Evolutionary conservation across 1,140 invertebrate species (phyloP), one percentile per base, ranked within the genome.

Genomic region (Hyphantria cunea): DNA sequence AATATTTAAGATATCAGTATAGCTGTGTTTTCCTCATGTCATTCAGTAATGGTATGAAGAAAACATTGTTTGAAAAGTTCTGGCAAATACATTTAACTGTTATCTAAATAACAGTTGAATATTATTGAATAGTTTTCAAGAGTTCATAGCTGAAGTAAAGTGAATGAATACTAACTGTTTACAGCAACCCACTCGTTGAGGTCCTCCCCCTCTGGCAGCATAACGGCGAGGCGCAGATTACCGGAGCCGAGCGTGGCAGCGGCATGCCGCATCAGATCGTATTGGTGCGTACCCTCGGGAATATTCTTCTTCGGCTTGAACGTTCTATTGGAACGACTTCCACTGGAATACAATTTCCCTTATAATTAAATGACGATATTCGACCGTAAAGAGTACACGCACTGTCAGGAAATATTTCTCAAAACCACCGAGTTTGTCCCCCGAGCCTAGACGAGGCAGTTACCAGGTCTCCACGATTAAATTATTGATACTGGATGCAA

Each of bases 281-380:
- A 99, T 83, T 99, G 98, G 93, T 99, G 98, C 8, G 98, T 99
- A 45, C 98, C 98, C 92, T 99, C 98, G 4, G 98, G 98, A 82
- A 99, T 99, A 91, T 99, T 99, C 88, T 99, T 99, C 92, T 99
- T 99, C 65, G 98, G 98, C 89, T 99, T 99, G 86, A 99, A 99
- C 45, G 98, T 98, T 92, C 98, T 98, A 50, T 97, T 98, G 62
- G 97, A 98, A 78, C 97, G 94, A 89, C 95, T 95, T 82, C 96
- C 96, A 92, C 94, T 95, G 78, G 12, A 87, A 90, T 9, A 12
- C 6, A 6, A 58, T 39, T 25, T 25, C 17, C 17, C 17, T 5
- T 3, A 25, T 25, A 25, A 25, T 25, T 25, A 39, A 10, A n/a
- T 39, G 3, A n/a, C 37, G 37, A 25, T 25, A 25, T 25, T 25